Conservation (phyloP, 2,797 vertebrate genomes). For the Steatocranus sp. region DNA sequence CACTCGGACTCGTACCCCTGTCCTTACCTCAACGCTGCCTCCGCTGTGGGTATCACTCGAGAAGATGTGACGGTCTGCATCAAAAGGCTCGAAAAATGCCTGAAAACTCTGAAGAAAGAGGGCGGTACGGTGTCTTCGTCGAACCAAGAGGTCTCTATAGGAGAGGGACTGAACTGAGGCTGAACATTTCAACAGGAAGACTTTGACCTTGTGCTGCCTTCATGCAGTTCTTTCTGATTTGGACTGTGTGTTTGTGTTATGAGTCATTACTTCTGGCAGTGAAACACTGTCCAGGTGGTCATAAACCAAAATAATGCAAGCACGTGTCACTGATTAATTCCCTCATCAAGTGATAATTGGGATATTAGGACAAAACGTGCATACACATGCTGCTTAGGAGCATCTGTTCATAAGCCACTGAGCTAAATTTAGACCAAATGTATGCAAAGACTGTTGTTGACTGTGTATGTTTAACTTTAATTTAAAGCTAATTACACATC, state of each 20-base stretch:
- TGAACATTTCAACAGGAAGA: not conserved
- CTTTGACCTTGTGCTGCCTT: not conserved
- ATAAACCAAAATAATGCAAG: not conserved
- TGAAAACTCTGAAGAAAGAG: slow-evolving; percentile 81
- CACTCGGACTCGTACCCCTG: slow-evolving; percentile 85
- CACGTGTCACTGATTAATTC: not conserved
- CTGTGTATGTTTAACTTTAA: not conserved
- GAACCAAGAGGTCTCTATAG: slow-evolving; percentile 2
- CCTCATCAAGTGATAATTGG: not conserved
- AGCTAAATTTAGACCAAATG: not conserved
- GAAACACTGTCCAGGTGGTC: not conserved
- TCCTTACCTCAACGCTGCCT: slow-evolving; percentile 94
- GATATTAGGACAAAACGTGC: not conserved
- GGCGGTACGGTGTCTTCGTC: not conserved
- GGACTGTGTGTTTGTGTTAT: not conserved
- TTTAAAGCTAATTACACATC: not conserved
- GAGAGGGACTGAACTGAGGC: slow-evolving; percentile 12
- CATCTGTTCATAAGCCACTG: not conserved
- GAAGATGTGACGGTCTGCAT: slow-evolving; percentile 88
- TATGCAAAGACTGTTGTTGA: not conserved
- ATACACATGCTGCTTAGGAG: not conserved
- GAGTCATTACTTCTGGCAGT: not conserved
- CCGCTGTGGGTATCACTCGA: slow-evolving; percentile 88
- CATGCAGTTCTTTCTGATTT: not conserved
- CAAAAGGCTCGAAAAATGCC: slow-evolving; percentile 91